A percentile compares a stretch with the other conserved stretches of the same genome.
Evolutionary conservation across 1,140 invertebrate genomes (phyloP).

Genomic region (Leptoteleia sp.): DNA sequence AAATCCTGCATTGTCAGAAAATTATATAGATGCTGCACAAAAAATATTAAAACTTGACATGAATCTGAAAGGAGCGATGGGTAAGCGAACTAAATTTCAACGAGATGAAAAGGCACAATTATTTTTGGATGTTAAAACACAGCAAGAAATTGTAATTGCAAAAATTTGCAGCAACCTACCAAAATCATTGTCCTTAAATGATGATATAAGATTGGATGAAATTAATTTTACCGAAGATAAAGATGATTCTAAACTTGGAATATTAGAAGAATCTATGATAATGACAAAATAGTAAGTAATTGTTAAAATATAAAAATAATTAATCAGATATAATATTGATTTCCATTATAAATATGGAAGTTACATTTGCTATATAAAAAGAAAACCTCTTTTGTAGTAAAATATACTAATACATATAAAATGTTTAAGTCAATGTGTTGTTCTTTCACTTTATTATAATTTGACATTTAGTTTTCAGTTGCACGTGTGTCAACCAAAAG

Average conservation of each 20-base stretch:
- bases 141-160: conserved; percentile 74
- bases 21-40: conserved; percentile 85
- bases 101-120: conserved; percentile 90
- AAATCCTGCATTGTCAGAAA: conserved; percentile 85
- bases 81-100: conserved; percentile 95
- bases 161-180: conserved; percentile 80
- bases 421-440: too few relatives aligned
- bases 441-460: conserved; percentile 16
- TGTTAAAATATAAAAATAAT: too few relatives aligned
- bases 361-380: too few relatives aligned
- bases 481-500: conserved; percentile 87
- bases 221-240: conserved; percentile 86
- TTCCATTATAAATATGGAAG: too few relatives aligned
- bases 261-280: conserved; percentile 90
- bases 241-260: conserved; percentile 84
- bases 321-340: too few relatives aligned
- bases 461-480: conserved; percentile 82
- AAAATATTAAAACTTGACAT: conserved; percentile 85
- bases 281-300: conserved; percentile 85
- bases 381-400: too few relatives aligned
- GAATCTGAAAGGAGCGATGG: conserved; percentile 86
- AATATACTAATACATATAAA: too few relatives aligned
- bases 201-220: conserved; percentile 91
- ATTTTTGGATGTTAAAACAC: conserved; percentile 84
- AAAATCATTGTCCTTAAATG: conserved; percentile 87